Percentiles rank a stretch among this genome's conserved stretches.
Conservation (phyloP, 1,140 invertebrate species). For the Atta colombica region DNA sequence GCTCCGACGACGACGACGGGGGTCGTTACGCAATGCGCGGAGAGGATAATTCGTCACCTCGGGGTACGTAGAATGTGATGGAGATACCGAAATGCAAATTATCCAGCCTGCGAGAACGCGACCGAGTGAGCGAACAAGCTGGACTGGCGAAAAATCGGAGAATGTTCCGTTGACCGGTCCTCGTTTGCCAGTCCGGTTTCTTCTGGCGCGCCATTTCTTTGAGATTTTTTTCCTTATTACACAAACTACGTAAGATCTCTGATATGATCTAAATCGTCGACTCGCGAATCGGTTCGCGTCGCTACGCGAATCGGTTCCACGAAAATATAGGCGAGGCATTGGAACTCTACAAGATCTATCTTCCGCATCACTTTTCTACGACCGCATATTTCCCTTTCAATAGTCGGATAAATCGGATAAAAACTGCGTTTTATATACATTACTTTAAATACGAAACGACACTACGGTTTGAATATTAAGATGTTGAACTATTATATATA, state of each 20-base stretch:
- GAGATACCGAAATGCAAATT: conserved; percentile 80
- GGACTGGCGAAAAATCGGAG: conserved; percentile 66
- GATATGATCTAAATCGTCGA: conserved; percentile 32
- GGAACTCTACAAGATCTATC: background rate
- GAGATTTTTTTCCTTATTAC: conserved; percentile 51
- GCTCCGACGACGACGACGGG: conserved; percentile 49
- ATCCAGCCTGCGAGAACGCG: conserved; percentile 73
- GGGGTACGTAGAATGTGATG: conserved; percentile 68
- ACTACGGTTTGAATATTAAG: too few relatives aligned
- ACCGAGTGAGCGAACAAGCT: conserved; percentile 36
- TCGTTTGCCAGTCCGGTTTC: conserved; percentile 54
- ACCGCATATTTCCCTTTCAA: background rate
- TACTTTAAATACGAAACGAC: too few relatives aligned
- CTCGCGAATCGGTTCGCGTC: background rate
- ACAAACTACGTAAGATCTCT: conserved; percentile 28
- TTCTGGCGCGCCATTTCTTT: background rate
- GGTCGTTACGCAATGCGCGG: conserved; percentile 79
- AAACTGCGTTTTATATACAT: background rate
- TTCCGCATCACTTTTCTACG: background rate
- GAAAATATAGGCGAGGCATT: conserved; percentile 37
- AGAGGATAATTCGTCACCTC: conserved; percentile 79
- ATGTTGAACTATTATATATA: too few relatives aligned
- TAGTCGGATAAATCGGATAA: too few relatives aligned
- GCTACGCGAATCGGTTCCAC: conserved; percentile 17
- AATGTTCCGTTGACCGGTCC: conserved; percentile 36